Percentiles rank a stretch among this genome's conserved stretches.
phyloP scores from a whole-genome alignment of 2,888 invertebrate genomes.

The Eumacrocentrus americanus region DNA sequence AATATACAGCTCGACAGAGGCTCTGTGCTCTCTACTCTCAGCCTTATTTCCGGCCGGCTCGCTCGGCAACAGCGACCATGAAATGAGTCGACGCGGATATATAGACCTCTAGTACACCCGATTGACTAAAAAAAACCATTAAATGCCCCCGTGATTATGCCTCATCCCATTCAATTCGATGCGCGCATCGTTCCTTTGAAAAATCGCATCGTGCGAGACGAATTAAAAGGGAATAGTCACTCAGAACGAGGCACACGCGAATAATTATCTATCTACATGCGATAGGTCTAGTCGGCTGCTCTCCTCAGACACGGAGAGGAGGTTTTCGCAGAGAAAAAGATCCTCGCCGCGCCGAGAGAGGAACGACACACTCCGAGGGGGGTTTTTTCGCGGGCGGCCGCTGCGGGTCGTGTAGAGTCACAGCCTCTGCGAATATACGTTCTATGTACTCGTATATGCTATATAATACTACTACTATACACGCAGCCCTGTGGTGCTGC shows the following conservation, averaged over 20 bases:
- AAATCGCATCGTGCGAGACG: too few species aligned
- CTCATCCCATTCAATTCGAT: too few species aligned
- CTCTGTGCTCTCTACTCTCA: slow-evolving; percentile 20
- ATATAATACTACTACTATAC: background rate
- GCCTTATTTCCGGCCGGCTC: slow-evolving; percentile 46
- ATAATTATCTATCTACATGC: too few species aligned
- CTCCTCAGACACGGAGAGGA: too few species aligned
- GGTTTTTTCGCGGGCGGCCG: slow-evolving; percentile 8
- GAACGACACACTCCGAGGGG: background rate
- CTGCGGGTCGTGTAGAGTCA: background rate
- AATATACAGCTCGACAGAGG: slow-evolving; percentile 6
- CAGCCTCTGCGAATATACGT: background rate
- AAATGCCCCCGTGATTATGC: too few species aligned
- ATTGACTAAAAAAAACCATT: too few species aligned
- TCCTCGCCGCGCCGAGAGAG: background rate
- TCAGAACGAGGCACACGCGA: too few species aligned
- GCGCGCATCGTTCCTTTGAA: too few species aligned
- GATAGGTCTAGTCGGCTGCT: too few species aligned
- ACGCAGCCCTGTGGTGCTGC: slow-evolving; percentile 20
- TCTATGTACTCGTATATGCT: background rate
- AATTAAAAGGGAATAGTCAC: too few species aligned
- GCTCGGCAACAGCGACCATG: slow-evolving; percentile 44
- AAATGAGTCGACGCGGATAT: slow-evolving; percentile 19
- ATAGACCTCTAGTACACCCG: slow-evolving; percentile 18
- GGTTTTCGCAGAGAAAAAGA: background rate